Base-by-base conservation (phyloP, 2,797 vertebrate species). In the Acanthis flammea region DNA sequence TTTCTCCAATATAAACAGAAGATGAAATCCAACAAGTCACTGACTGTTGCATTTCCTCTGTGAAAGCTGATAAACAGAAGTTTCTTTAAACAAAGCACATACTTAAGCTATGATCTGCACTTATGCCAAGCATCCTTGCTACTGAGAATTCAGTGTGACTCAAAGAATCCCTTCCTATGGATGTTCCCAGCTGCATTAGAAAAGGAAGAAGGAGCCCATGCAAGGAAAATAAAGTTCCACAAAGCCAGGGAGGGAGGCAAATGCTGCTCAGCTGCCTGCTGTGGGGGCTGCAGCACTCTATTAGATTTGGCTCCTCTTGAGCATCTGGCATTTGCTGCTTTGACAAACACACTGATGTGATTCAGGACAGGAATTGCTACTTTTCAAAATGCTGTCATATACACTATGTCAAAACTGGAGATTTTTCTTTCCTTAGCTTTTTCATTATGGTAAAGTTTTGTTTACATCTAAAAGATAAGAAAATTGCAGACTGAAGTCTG, bases 1-100 rank as follows among this genome's bases (percentile, higher is more conserved):
- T 91, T 88, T 65, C 48, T 87, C 55, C 63, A 71, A 48, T 12
- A 54, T 71, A 95, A 85, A 87, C 67, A 87, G 22, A 75, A 48
- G 70, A 90, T 62, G 24, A 87, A 92, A 90, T 84, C 80, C 81
- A 90, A 65, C 41, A 83, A 86, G 35, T 53, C 17, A 3, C 54
- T 92, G 48, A 84, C 50, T 87, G 79, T 8, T 79, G 78, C 91
- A 77, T 91, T 96, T 96, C 86, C 91, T 89, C 72, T 65, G 61
- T 50, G 61, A 83, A 91, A 80, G 57, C 45, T 35, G 48, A 90
- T 82, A 82, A 93, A 92, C 41, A 85, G 35, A 85, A 88, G 68
- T 72, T 93, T 74, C 65, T 95, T 78, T 92, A 96, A 91, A 94
- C 81, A 94, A 84, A 89, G 83, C 80, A 90, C 86, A 94, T 89